Evolutionary conservation across 92 coral and sea anemone species (phyloP), one percentile per base, ranked within the genome.

Genomic region (Meandrina meandrites): DNA sequence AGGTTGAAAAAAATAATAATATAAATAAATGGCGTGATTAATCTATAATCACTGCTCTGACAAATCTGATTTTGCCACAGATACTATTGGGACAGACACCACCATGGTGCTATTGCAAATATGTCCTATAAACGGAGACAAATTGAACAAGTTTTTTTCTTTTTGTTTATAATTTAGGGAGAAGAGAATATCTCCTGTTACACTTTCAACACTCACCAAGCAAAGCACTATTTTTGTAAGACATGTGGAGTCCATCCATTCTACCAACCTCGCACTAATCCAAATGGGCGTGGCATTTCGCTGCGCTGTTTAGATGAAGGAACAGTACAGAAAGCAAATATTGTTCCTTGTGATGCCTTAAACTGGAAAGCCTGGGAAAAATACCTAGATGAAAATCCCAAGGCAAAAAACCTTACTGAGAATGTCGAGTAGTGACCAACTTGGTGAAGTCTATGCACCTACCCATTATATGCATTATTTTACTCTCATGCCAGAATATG

Each of bases 191-290:
- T 96, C n/a, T 77, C 96, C 4, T 96, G 98, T 82, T 96, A 96
- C 86, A 94, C 94, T 8, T 96, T 82, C 85, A 94, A 96, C 83
- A 90, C 94, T 16, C 98, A 92, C 78, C 71, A 78, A 35, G 98
- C 98, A n/a, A 90, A 96, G 76, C 98, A 96, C 83, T 71, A 89
- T 79, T 96, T 96, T 67, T 96, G 98, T 79, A 92, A 88, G 82
- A 94, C 98, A 1, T 96, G 98, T 92, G 98, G 98, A 12, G 94
- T 96, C 53, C 98, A 96, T 53, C 88, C 98, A 85, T 96, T 96
- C 85, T 96, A 96, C 76, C 82, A 86, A 1, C 98, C 98, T 84
- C 96, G 98, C 58, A 92, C 98, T 28, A 91, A 94, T 64, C 95
- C 93, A 0, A 89, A 96, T 81, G 98, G 96, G 8, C 87, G 89